Base-by-base conservation (phyloP, 2,113 vertebrate genomes). In the Rhinogobius similis region DNA sequence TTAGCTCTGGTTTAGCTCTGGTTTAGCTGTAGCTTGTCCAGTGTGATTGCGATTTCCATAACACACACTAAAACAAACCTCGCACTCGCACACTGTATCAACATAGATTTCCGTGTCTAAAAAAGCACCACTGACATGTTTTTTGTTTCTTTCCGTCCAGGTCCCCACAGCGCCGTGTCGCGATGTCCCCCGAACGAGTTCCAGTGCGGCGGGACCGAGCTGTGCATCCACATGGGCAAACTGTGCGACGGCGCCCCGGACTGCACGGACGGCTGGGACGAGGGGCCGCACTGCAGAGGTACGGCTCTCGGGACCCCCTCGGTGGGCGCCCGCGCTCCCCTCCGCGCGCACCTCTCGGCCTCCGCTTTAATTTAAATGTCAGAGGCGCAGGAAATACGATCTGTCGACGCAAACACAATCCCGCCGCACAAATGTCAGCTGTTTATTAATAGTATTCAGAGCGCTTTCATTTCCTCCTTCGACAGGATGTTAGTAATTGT, bases 231-330 rank as follows among this genome's bases (percentile, higher is more conserved):
- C 86, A 96, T 98, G 96, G 93, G 93, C 86, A 97, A 95, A 44
- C 93, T 98, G 68, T 99, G 98, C 88, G 94, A 99, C 0, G 95
- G 96, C 0, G 76, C 89, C 38, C 88, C 93, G 0, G 97, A 99
- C 93, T 99, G 98, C 68, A 79, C 92, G 0, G 96, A 99, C 0
- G 95, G 95, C 79, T 96, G 95, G 0, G 98, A 99, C 0, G 98
- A 99, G 85, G 98, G 98, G 0, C 75, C 96, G 0, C 96, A 97
- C 89, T 99, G 97, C 82, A 88, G 95, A 93, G 97, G 97, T 99
- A n/a, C n/a, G n/a, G n/a, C n/a, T n/a, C n/a, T n/a, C n/a, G n/a
- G n/a, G n/a, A n/a, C n/a, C n/a, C n/a, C n/a, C n/a, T n/a, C n/a
- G n/a, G n/a, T n/a, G n/a, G n/a, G n/a, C n/a, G n/a, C n/a, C n/a